Percentiles rank a stretch among this genome's conserved stretches.
Evolutionary conservation across 2,888 invertebrate genomes (phyloP).

Genomic region (Drosophila buzzatii): DNA sequence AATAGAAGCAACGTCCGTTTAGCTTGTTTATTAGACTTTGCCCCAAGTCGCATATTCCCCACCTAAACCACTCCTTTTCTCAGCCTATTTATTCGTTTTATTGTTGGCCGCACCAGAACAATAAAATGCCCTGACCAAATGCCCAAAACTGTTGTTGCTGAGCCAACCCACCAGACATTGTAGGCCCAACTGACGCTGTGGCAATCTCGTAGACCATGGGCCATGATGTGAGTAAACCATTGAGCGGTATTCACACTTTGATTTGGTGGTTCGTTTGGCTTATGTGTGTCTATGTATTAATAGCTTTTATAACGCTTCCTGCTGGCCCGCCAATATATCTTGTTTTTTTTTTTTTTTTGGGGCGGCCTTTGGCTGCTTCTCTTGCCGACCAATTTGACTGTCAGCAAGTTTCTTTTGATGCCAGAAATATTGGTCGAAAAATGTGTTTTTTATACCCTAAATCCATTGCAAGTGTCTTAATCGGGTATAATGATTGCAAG

Average conservation of each 20-base stretch:
- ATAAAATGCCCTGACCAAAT: conserved; percentile 65
- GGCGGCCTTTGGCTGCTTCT: conserved; percentile 5
- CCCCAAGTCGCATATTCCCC: neutral
- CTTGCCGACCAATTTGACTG: conserved; percentile 69
- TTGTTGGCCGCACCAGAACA: conserved; percentile 62
- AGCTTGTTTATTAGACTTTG: neutral
- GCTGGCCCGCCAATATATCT: conserved; percentile 52
- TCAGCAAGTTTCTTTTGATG: conserved; percentile 66
- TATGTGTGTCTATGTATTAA: conserved; percentile 57
- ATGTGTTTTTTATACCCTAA: conserved; percentile 13
- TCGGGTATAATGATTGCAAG: neutral
- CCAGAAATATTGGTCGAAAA: conserved; percentile 54
- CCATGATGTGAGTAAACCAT: conserved; percentile 57
- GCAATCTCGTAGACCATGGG: conserved; percentile 23
- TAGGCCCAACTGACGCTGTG: neutral
- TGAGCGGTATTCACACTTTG: conserved; percentile 71
- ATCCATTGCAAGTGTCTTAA: neutral
- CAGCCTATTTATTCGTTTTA: conserved; percentile 50
- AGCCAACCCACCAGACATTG: conserved; percentile 2
- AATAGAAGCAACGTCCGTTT: neutral
- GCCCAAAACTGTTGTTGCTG: conserved; percentile 61
- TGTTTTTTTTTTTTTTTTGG: conserved; percentile 38
- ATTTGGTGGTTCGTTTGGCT: conserved; percentile 45
- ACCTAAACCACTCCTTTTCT: neutral
- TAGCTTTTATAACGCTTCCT: conserved; percentile 76